Evolutionary conservation across 2,888 invertebrate genomes (phyloP), one percentile per base, ranked within the genome.

Genomic region (Parapristionchus giblindavisi): DNA sequence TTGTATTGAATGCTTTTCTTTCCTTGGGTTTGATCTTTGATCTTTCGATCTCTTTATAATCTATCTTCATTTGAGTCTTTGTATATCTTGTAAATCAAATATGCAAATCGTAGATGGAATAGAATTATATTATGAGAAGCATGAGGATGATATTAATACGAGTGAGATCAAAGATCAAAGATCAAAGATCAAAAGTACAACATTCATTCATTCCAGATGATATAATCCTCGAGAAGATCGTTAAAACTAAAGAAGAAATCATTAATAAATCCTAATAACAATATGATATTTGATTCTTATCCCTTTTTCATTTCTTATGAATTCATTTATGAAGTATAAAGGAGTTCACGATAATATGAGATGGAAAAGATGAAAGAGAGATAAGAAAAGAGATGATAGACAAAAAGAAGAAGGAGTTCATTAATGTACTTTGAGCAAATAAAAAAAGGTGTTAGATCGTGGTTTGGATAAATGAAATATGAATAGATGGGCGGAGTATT

Each of bases 1-100:
- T 34, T 71, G 71, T 32, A 71, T 71, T 27, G 71, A 71, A 21
- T 71, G 71, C 40, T 71, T 71, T 58, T 71, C 56, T 29, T 71
- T 56, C 58, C 51, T 27, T 2, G 34, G 52, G 51, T 68, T 11
- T 51, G 21, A 1, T 3, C 24, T 24, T n/a, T 36, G n/a, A 3
- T 21, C 48, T 65, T 24, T n/a, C 21, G 48, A 48, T 14, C 8
- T 0, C 3, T 29, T 43, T 21, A 43, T 43, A 11, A 3, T 36
- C n/a, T 29, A 32, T 58, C 58, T 58, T 11, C 5, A 24, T 27
- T 71, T 36, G 14, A 71, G 71, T 14, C 29, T 40, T 27, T 71
- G 71, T 40, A 32, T 58, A 38, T 27, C 38, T 6, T 71, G 71
- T 27, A 43, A 71, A n/a, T 11, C 38, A 11, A n/a, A 6, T 3